Conservation (phyloP, 2,888 invertebrate genomes). For the Himalopsyche kuldschensis region DNA sequence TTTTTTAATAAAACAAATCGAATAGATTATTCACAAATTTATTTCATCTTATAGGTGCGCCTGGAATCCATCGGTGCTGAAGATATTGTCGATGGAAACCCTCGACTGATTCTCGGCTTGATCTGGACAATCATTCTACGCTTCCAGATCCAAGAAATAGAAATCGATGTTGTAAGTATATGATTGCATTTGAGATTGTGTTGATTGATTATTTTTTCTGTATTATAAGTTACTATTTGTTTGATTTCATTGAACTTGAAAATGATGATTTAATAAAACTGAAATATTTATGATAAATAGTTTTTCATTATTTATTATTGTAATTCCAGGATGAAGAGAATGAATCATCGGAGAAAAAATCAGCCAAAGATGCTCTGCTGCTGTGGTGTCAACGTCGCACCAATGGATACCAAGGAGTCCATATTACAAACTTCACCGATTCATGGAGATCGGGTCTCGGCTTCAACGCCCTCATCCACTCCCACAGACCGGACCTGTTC, state of each 20-base stretch:
- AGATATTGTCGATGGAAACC: conserved; percentile 98
- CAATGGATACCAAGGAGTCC: conserved; percentile 87
- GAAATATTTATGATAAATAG: too few species aligned
- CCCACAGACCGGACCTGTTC: conserved; percentile 95
- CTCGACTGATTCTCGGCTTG: conserved; percentile 92
- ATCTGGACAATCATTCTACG: conserved; percentile 99
- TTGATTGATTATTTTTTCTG: too few species aligned
- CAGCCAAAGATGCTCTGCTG: conserved; percentile 96
- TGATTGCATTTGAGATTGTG: background rate
- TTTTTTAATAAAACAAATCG: too few species aligned
- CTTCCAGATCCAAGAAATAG: conserved; percentile 98
- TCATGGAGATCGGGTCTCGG: conserved; percentile 97
- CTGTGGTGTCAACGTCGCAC: conserved; percentile 99
- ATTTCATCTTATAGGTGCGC: conserved; percentile 68
- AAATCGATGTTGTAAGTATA: conserved; percentile 86
- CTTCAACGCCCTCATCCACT: conserved; percentile 98
- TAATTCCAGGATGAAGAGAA: conserved; percentile 83
- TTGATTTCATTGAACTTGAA: too few species aligned
- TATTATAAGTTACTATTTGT: too few species aligned
- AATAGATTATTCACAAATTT: background rate
- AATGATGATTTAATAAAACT: too few species aligned
- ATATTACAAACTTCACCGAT: conserved; percentile 86
- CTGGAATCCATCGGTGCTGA: conserved; percentile 98
- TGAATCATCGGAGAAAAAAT: conserved; percentile 96
- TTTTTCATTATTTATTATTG: background rate